Evolutionary conservation across 2,888 invertebrate species (phyloP).

Genomic region (Heliconius charithonia): DNA sequence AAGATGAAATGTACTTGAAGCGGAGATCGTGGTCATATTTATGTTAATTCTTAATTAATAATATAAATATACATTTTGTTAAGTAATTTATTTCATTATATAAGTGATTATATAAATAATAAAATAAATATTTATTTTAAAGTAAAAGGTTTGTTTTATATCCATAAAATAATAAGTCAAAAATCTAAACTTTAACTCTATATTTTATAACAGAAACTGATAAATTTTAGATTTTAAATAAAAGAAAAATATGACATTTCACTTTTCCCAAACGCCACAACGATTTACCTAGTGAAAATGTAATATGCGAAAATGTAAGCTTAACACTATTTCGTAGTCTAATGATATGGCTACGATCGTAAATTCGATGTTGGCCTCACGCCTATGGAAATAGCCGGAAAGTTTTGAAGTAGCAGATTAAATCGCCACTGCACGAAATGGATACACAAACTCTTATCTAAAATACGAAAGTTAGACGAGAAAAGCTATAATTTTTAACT

Average conservation of each 20-base stretch:
- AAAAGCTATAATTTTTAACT: constrained; percentile 52
- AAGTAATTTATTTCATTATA: not conserved
- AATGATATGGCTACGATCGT: constrained; percentile 70
- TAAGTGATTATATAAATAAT: not conserved
- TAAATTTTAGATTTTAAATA: not conserved
- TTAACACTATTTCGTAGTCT: constrained; percentile 60
- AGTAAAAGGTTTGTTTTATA: not conserved
- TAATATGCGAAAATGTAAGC: constrained; percentile 53
- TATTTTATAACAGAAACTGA: not conserved
- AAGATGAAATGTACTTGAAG: not conserved
- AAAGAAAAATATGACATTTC: not conserved
- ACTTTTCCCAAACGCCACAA: constrained; percentile 2
- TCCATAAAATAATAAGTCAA: not conserved
- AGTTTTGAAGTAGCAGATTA: constrained; percentile 28
- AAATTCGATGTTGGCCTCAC: constrained; percentile 58
- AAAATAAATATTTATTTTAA: not conserved
- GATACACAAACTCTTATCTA: constrained; percentile 52
- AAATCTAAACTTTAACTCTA: not conserved
- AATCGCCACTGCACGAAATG: constrained; percentile 28
- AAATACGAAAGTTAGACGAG: constrained; percentile 55
- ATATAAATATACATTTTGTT: no score
- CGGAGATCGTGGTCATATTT: constrained; percentile 21
- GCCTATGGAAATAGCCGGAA: constrained; percentile 31
- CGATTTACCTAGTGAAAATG: not conserved
- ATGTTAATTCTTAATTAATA: not conserved